Evolutionary conservation across 2,888 invertebrate genomes (phyloP).

Genomic region (Lathronympha strigana): DNA sequence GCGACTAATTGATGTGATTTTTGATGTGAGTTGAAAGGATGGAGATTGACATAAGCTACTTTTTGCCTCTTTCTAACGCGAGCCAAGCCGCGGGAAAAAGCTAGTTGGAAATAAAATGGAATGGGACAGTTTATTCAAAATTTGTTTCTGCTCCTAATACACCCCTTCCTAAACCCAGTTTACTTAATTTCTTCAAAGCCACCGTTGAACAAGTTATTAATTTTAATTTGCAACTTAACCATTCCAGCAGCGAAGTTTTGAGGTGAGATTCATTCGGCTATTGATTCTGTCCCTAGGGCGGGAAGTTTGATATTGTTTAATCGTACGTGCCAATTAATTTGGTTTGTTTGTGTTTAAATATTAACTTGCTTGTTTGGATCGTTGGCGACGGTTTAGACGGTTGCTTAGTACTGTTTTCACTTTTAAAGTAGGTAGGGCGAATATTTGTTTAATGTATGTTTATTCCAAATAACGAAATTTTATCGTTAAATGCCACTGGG

Average conservation of each 20-base stretch:
- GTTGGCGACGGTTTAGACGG: background rate
- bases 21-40: no score
- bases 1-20: no score
- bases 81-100: no score
- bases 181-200: constrained; percentile 43
- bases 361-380: constrained; percentile 6
- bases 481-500: no score
- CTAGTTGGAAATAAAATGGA: no score
- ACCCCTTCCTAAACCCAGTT: constrained; percentile 9
- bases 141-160: constrained; percentile 15
- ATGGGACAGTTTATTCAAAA: no score
- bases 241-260: constrained; percentile 43
- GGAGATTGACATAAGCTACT: no score
- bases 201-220: constrained; percentile 53
- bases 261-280: constrained; percentile 39
- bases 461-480: no score
- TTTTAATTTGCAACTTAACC: constrained; percentile 59
- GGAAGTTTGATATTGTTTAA: constrained; percentile 39
- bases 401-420: no score
- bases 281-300: constrained; percentile 36
- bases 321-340: constrained; percentile 40
- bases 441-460: no score
- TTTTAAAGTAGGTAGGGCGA: no score
- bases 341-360: constrained; percentile 22
- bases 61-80: no score